Evolutionary conservation across 2,113 vertebrate species (phyloP).

Genomic region (Mola mola): DNA sequence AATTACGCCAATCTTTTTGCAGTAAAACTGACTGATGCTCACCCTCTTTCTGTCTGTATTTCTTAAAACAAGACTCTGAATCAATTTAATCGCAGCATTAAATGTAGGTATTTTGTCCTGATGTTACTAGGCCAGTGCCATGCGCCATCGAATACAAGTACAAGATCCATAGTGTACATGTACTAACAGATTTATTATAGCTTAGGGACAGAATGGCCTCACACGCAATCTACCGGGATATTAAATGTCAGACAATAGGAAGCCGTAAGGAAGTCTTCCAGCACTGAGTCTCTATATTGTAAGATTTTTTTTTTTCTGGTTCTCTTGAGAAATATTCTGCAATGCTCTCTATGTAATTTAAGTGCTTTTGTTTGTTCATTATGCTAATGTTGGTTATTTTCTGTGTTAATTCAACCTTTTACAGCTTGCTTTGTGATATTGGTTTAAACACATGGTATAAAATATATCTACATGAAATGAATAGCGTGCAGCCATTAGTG

Average conservation of each 20-base stretch:
- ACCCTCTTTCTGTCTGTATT: conserved; percentile 21
- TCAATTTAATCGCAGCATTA: conserved; percentile 41
- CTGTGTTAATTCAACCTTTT: not conserved
- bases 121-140: conserved; percentile 12
- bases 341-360: not conserved
- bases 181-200: conserved; percentile 20
- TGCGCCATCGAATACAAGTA: conserved; percentile 12
- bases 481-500: conserved; percentile 4
- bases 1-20: not conserved
- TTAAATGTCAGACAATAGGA: conserved; percentile 17
- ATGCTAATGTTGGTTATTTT: not conserved
- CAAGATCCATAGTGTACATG: too few relatives aligned
- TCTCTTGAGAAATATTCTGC: too few relatives aligned
- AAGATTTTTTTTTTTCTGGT: not conserved
- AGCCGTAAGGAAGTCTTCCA: not conserved
- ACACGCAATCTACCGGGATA: conserved; percentile 8
- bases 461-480: conserved; percentile 10
- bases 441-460: too few relatives aligned
- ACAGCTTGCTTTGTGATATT: not conserved
- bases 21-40: conserved; percentile 20
- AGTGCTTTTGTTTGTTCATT: not conserved
- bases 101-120: conserved; percentile 27
- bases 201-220: conserved; percentile 4
- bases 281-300: not conserved
- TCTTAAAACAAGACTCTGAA: conserved; percentile 32